Evolutionary conservation across 2,888 invertebrate species (phyloP), one percentile per base, ranked within the genome.

Genomic region (Eupithecia centaureata): DNA sequence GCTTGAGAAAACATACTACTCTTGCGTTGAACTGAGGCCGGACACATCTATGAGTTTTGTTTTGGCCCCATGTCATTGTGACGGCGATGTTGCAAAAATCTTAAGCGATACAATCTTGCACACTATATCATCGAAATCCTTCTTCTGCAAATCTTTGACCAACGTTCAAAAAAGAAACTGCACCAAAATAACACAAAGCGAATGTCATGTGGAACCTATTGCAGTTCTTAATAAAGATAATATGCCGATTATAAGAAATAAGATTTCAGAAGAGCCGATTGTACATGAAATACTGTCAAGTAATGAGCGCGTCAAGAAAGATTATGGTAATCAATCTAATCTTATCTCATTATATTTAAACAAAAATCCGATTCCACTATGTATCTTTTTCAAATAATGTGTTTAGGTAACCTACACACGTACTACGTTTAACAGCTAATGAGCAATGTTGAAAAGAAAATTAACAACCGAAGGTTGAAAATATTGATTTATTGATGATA

Each of bases 1-100:
- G n/a, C 33, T 70, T n/a, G 73, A 81, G n/a, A 88, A 85, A 73
- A 79, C 81, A 1, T 92, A 90, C 74, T 85, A 92, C 74, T 92
- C 92, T 2, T 92, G 92, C 70, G 86, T 92, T 15, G 92, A 92
- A 78, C 82, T 87, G 42, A 72, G 82, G 18, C 72, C 77, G 18
- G 18, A 68, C 74, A 13, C 86, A 33, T 78, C 58, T 77, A 79
- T 25, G 77, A 73, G 35, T 56, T 77, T 54, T 74, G 82, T 42
- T 61, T 79, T 32, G 81, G 72, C 22, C 82, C 82, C 25, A 85
- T 56, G 28, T 56, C 30, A n/a, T 18, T 47, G 83, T 18, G 85
- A 88, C 73, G 67, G 83, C 22, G 85, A 88, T 73, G 67, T 86
- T 2, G 73, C 77, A 47, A 87, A 76, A 74, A 82, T 84, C 25